Conservation (phyloP, 2,888 invertebrate genomes). For the Cataglyphis cursor region DNA sequence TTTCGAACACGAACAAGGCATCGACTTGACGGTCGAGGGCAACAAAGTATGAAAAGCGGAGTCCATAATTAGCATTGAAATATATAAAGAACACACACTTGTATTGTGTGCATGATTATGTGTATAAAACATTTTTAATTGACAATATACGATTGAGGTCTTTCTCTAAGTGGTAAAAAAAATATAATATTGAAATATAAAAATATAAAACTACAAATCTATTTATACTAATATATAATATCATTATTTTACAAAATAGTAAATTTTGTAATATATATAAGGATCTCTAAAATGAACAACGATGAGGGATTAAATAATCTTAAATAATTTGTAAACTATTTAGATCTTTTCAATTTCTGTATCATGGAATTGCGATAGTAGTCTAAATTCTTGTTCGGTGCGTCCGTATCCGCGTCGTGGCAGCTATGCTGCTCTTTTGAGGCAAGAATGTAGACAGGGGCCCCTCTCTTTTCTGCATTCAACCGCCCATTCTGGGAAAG, state of each 20-base stretch:
- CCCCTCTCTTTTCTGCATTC: no score
- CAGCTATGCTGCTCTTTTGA: no score
- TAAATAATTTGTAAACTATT: background rate
- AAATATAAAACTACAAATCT: background rate
- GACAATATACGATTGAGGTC: background rate
- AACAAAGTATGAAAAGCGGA: constrained; percentile 23
- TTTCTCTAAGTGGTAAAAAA: background rate
- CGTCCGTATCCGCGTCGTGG: no score
- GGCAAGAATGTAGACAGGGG: no score
- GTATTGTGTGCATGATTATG: background rate
- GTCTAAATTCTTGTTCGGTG: background rate
- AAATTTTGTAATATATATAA: background rate
- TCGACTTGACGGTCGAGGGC: constrained; percentile 45
- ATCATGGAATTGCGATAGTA: background rate
- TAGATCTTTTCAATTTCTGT: background rate
- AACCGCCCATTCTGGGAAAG: no score
- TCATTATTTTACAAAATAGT: background rate
- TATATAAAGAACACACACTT: background rate
- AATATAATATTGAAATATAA: constrained; percentile 1
- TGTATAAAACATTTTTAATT: background rate
- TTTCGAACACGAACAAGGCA: constrained; percentile 40
- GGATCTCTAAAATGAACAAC: background rate
- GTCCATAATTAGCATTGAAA: constrained; percentile 17
- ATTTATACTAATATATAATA: background rate
- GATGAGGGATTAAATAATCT: background rate